Base-by-base conservation (phyloP, 2,113 vertebrate species). In the Ageneiosus marmoratus region DNA sequence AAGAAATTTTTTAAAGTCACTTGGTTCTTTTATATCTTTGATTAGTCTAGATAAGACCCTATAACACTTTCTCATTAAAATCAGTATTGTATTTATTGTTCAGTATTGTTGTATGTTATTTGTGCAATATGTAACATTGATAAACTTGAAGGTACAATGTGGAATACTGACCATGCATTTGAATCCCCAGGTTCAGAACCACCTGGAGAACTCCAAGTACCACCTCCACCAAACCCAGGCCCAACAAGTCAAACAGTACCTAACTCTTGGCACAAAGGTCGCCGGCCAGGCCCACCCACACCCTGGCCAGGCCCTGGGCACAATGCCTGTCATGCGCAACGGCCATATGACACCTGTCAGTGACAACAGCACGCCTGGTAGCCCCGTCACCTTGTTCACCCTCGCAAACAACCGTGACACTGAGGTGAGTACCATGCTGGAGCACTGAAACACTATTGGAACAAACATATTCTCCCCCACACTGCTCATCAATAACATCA, bases 181-280 rank as follows among this genome's bases (percentile, higher is more conserved):
- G 24, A 51, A 58, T 41, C 48, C 55, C n/a, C 88, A 99, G 97
- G 95, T 97, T 82, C 95, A 96, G 91, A 94, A 91, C 75, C 96
- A 97, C 89, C 91, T 97, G 92, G 97, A 98, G 91, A 96, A 93
- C 87, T 94, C 96, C 85, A 96, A 96, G 87, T 96, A 96, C 86
- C 96, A 96, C 62, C 90, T 96, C 69, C 96, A 96, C 60, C 95
- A 96, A 89, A 89, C 90, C 82, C 96, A 96, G 91, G 94, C 92
- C 78, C 94, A 97, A 86, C 97, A 97, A 89, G 94, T 96, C 87
- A 96, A 97, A 89, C 95, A 98, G 88, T 97, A 96, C 89, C 88
- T 97, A 91, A 95, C 96, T 5, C 91, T 97, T 13, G 97, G 98
- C 48, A 93, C 94, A 84, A 97, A 96, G 89, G 84, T 96, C 37